A percentile compares a stretch with the other conserved stretches of the same genome.
These are phyloP conservation scores for Hydra vulgaris DNA, from an alignment of 30 jellyfish, hydroid and myxozoan species.

Conservation along the genomic window DNA sequence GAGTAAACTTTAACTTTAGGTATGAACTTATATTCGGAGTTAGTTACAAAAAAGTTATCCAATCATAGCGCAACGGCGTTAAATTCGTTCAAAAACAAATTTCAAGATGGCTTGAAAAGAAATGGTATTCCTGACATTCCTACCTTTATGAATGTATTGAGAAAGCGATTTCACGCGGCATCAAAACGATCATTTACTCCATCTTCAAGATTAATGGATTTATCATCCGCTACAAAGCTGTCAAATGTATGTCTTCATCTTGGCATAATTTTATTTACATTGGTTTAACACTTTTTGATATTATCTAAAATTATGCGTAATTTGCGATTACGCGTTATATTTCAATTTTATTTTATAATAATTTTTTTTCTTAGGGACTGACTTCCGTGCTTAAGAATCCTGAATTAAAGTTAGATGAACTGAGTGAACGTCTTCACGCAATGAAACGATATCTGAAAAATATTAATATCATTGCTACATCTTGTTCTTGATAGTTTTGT, in stretches of 20 bases:
- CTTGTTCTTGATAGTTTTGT: background rate
- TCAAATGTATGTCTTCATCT: background rate
- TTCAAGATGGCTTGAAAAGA: background rate
- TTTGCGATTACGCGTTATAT: too few species aligned
- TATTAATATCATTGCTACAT: background rate
- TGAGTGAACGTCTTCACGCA: background rate
- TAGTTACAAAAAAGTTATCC: background rate
- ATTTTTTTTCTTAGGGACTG: background rate
- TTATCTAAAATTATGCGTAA: too few species aligned
- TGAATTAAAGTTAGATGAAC: background rate
- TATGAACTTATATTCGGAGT: background rate
- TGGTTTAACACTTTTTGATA: background rate
- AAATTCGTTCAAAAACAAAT: background rate
- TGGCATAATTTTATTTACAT: background rate
- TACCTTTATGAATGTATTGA: background rate
- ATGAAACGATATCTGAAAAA: background rate
- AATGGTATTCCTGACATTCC: background rate
- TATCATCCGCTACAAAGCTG: background rate
- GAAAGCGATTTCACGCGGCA: background rate
- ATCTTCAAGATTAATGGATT: background rate
- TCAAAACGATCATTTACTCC: background rate
- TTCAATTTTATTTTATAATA: background rate
- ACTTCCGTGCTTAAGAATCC: background rate
- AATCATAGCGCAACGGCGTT: background rate
- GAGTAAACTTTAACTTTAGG: background rate